Base-by-base conservation (phyloP, 2,113 vertebrate genomes). In the Anarhynchus alexandrinus region DNA sequence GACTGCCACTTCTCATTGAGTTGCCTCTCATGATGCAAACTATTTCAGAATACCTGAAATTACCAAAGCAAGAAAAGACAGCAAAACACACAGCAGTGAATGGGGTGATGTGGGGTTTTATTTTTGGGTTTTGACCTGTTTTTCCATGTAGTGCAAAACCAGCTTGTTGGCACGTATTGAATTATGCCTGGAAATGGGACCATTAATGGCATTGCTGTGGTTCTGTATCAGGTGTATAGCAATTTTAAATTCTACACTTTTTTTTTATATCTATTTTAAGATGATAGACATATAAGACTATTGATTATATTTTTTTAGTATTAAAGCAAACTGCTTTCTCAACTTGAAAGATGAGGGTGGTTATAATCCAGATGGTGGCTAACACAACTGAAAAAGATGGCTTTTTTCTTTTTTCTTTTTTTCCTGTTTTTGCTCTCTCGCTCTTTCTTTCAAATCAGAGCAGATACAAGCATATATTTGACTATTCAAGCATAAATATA, bases 221-320 rank as follows among this genome's bases (percentile, higher is more conserved):
- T 94, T 97, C 81, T 96, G 19, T 93, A 66, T 94, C 90, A 97
- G 78, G 34, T 86, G 42, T 96, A 72, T 87, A 94, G 51, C 34
- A 52, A 61, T 86, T 91, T 59, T 76, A 91, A 97, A 94, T 89
- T 96, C 77, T 96, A 51, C 54, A 21, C 69, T 23, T 94, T 97
- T 94, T 97, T 88, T 95, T 66, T 7, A 19, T 91, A 79, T 71
- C 76, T 97, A 66, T 95, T 98, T 97, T 96, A 90, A 96, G 43
- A 86, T 96, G 69, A 92, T 61, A 92, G 81, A 93, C 78, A 42
- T 42, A 42, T 42, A 42, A 13, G 40, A 47, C 59, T 94, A 66
- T 94, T 76, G 78, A 55, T 83, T 38, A 27, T 93, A 76, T 55
- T 54, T 88, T 82, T 43, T 80, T 47, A 57, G 94, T 90, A 82